Base-by-base conservation (phyloP, 2,113 vertebrate species). In the Atherinomorus stipes region DNA sequence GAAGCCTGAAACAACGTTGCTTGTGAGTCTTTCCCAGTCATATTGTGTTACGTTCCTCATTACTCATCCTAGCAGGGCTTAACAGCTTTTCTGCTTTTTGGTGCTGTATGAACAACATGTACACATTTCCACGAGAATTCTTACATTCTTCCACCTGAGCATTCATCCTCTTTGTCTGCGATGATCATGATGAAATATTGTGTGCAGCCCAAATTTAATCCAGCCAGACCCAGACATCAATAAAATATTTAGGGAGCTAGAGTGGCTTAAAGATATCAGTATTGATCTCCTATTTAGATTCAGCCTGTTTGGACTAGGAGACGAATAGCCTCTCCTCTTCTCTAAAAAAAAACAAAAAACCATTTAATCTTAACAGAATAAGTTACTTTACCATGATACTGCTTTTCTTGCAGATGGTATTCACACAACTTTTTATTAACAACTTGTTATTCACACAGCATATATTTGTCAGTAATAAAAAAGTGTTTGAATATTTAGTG, bases 201-300 rank as follows among this genome's bases (percentile, higher is more conserved):
- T 68, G 80, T 77, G 59, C 74, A 63, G 80, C 84, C 81, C 69
- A 88, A 80, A 91, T 93, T 84, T 79, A 93, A 93, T 94, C 84
- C 77, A 70, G 68, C 11, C 37, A 74, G 84, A 86, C 74, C 81
- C 81, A 72, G 65, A 79, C 91, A 92, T 94, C 91, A 86, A 94
- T 93, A 93, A 92, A 90, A 90, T 91, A 92, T 92, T 88, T 92
- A 71, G 58, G 75, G 73, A 72, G 76, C 88, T 64, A 85, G 91
- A 90, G 87, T 73, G 49, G 86, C 87, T 89, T 92, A 93, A 92
- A 91, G 66, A 92, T 90, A 91, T 92, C 88, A 89, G 86, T 89
- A 94, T 94, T 76, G 93, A 94, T 93, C 81, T 76, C 21, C 76
- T 80, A 62, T 81, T 91, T 79, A 78, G 85, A 85, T 78, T 81